Conservation (phyloP, 1,140 invertebrate genomes). For the Luehdorfia chinensis region DNA sequence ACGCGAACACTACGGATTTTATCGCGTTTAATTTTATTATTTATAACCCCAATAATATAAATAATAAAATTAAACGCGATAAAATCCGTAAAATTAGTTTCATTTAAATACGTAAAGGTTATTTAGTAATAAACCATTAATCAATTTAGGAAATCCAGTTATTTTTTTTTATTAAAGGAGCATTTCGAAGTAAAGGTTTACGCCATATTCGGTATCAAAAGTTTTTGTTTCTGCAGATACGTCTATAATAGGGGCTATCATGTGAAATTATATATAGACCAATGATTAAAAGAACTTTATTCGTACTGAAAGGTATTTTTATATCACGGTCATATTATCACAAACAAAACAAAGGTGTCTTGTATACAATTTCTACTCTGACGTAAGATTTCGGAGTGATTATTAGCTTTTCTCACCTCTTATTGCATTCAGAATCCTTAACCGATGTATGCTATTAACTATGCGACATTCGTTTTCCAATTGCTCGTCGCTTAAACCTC, state of each 20-base stretch:
- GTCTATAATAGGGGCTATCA: neutral
- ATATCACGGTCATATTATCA: neutral
- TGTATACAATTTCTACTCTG: neutral
- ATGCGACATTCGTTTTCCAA: conserved; percentile 93
- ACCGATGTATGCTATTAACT: conserved; percentile 94
- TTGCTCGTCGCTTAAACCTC: conserved; percentile 93
- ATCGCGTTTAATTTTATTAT: too few relatives aligned
- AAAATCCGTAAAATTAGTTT: too few relatives aligned
- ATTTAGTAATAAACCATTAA: too few relatives aligned
- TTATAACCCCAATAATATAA: too few relatives aligned
- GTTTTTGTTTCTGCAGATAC: too few relatives aligned
- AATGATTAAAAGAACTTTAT: neutral
- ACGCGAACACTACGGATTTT: too few relatives aligned
- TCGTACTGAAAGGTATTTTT: neutral
- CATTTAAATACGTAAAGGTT: too few relatives aligned
- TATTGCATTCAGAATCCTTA: conserved; percentile 93
- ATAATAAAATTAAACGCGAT: too few relatives aligned
- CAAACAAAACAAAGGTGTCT: neutral
- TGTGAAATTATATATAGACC: neutral
- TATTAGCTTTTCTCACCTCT: conserved; percentile 78
- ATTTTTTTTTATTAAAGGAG: too few relatives aligned
- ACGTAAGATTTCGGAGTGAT: neutral
- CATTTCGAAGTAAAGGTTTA: too few relatives aligned
- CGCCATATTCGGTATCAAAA: too few relatives aligned
- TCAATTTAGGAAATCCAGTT: too few relatives aligned